Evolutionary conservation across 2,113 vertebrate genomes (phyloP).

Genomic region (Pangasianodon gigas): DNA sequence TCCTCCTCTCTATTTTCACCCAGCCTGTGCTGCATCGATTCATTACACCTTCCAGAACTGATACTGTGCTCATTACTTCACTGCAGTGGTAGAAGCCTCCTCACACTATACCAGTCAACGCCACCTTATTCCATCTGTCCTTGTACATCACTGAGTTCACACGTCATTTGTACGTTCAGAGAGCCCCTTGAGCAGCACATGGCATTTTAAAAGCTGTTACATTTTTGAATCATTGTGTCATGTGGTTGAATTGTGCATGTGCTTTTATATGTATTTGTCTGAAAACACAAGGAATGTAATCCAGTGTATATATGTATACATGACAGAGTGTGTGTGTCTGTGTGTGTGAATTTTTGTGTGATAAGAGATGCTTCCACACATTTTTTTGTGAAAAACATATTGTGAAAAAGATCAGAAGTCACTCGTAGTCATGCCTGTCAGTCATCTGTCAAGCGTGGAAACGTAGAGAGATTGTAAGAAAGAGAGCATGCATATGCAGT

Average conservation of each 20-base stretch:
- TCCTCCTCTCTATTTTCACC: not conserved
- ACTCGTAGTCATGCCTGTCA: constrained; percentile 37
- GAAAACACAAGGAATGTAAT: not conserved
- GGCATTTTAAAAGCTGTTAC: not conserved
- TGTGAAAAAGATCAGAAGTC: constrained; percentile 9
- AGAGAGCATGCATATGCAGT: not conserved
- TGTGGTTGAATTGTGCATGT: not conserved
- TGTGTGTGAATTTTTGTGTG: not conserved
- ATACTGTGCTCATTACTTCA: constrained; percentile 15
- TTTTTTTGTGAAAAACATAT: constrained; percentile 1
- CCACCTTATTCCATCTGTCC: not conserved
- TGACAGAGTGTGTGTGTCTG: not conserved
- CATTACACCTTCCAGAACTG: constrained; percentile 25
- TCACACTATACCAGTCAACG: not conserved
- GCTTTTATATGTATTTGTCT: not conserved
- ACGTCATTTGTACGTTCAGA: not conserved
- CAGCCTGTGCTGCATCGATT: constrained; percentile 36
- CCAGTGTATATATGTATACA: not conserved
- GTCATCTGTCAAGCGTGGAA: constrained; percentile 27
- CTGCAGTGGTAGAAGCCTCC: constrained; percentile 28
- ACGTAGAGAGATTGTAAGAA: not conserved
- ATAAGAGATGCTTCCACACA: not conserved
- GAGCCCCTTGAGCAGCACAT: not conserved
- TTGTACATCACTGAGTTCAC: not conserved
- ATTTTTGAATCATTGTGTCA: not conserved